Evolutionary conservation across 2,888 invertebrate genomes (phyloP), one percentile per base, ranked within the genome.

Genomic region (Epinotia brunnichana): DNA sequence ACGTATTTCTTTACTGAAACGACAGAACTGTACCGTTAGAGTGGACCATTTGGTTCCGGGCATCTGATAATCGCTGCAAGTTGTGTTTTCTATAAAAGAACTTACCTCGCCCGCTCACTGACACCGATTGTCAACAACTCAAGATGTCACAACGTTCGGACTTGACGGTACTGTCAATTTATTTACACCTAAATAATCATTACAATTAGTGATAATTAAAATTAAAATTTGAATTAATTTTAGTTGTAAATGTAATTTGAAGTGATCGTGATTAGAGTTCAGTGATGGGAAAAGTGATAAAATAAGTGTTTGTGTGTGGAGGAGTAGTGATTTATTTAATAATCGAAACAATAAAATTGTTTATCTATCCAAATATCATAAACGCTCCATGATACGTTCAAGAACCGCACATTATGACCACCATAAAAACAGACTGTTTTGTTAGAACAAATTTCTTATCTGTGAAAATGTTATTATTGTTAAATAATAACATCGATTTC

Each of bases 61-160:
- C 81, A 82, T 63, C 87, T 87, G 87, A 35, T 70, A 70, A 75
- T 74, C 77, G 70, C 75, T 80, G 82, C 84, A 81, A 82, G 83
- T 82, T 78, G 82, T 81, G 74, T 79, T 80, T 80, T 85, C 85
- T 92, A 92, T 93, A 92, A 92, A 92, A 90, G 83, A 84, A 81
- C 81, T 85, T 83, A 80, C 87, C 77, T 80, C 79, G 75, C 78
- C 79, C 78, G 77, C 79, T 82, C 80, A 73, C 76, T 76, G 82
- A 86, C 87, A 90, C 81, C 89, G 78, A 83, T 85, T 80, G 82
- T 80, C 85, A 87, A 84, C 81, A 82, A 74, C 77, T 83, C 90
- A 87, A 88, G 89, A 93, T 93, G 92, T 83, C 87, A 85, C 87
- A 83, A 90, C 92, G 91, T 85, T 80, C 84, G 74, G 78, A 82